phyloP scores from a whole-genome alignment of 2,113 vertebrate species.

The Caranx melampygus region DNA sequence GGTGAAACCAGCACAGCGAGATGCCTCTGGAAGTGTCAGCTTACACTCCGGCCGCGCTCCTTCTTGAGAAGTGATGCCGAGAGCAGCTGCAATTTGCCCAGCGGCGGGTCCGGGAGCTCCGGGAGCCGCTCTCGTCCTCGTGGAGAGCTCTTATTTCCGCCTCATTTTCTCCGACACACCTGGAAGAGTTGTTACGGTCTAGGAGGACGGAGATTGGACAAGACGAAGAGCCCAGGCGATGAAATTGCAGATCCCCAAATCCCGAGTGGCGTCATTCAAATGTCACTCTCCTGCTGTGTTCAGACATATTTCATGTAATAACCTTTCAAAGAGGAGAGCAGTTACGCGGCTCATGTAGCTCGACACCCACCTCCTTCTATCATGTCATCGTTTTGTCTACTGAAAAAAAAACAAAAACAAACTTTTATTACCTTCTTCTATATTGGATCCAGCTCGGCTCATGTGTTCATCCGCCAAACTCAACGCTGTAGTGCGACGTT shows the following conservation, averaged over 20 bases:
- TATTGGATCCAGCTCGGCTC: conserved; percentile 13
- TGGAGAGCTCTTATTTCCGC: conserved; percentile 12
- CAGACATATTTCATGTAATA: conserved; percentile 42
- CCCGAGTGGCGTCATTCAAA: conserved; percentile 53
- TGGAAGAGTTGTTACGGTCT: conserved; percentile 22
- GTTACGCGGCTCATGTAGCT: conserved; percentile 18
- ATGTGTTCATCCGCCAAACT: conserved; percentile 15
- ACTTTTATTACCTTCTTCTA: conserved; percentile 31
- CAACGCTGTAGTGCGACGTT: not conserved
- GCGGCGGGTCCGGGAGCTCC: not conserved
- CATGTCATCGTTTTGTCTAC: conserved; percentile 18
- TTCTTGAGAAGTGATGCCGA: not conserved
- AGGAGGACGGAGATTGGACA: conserved; percentile 22
- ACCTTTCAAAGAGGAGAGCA: conserved; percentile 42
- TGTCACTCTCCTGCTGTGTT: conserved; percentile 37
- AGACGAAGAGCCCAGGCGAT: conserved; percentile 43
- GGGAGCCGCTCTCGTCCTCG: not conserved
- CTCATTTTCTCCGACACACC: conserved; percentile 19
- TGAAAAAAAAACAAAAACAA: not conserved
- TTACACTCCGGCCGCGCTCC: not conserved
- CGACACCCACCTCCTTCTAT: conserved; percentile 7
- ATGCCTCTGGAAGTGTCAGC: not conserved
- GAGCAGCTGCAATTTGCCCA: conserved; percentile 10
- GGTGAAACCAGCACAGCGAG: not conserved
- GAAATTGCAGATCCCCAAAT: conserved; percentile 47